These are phyloP conservation scores for Autographa gamma DNA, from an alignment of 2,888 invertebrate genomes.

Conservation along the genomic window DNA sequence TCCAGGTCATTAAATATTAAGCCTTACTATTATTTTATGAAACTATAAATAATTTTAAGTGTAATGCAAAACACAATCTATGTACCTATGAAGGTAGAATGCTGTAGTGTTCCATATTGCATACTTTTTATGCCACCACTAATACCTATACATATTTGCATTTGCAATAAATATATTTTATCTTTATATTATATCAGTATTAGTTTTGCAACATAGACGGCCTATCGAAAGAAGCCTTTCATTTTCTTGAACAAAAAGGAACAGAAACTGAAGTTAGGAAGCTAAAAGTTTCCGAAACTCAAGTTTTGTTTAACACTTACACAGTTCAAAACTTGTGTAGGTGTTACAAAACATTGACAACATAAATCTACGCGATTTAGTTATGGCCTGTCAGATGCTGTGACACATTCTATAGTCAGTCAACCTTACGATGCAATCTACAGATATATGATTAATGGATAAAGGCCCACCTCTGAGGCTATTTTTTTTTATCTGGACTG, in stretches of 20 bases:
- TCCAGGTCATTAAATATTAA: neutral
- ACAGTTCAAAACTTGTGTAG: constrained; percentile 22
- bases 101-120: no score
- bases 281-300: constrained; percentile 1
- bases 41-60: neutral
- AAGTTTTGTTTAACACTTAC: constrained; percentile 9
- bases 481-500: neutral
- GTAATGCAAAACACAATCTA: neutral
- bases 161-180: no score
- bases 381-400: neutral
- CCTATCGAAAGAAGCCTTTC: neutral
- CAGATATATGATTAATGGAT: neutral
- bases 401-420: constrained; percentile 2
- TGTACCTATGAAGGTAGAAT: neutral
- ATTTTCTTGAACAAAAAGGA: neutral
- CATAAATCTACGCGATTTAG: neutral
- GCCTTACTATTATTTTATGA: neutral
- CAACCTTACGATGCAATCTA: neutral
- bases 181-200: no score
- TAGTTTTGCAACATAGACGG: no score
- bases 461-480: neutral
- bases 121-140: no score
- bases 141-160: no score
- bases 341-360: constrained; percentile 2
- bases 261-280: constrained; percentile 9